These are phyloP conservation scores for Ophion obscuratus DNA, from an alignment of 2,888 invertebrate genomes.

Conservation along the genomic window DNA sequence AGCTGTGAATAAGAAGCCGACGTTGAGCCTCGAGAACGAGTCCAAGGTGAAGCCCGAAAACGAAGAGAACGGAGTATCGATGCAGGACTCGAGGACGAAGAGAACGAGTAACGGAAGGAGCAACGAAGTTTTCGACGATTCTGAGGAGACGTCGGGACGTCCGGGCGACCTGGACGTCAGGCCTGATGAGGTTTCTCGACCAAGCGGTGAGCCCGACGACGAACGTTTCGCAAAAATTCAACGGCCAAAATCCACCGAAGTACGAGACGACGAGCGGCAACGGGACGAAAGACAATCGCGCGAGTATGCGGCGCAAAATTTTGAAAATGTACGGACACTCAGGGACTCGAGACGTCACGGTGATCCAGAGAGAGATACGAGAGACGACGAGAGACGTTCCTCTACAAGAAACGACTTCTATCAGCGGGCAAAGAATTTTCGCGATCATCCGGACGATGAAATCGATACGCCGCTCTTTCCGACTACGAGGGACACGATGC, in stretches of 20 bases:
- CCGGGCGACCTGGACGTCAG: background rate
- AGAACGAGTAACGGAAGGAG: slow-evolving; percentile 60
- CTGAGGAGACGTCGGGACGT: slow-evolving; percentile 51
- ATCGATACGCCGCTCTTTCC: slow-evolving; percentile 81
- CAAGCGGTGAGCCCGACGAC: slow-evolving; percentile 51
- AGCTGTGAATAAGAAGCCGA: slow-evolving; percentile 49
- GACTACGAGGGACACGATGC: slow-evolving; percentile 70
- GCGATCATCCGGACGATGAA: slow-evolving; percentile 80
- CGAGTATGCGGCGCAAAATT: slow-evolving; percentile 76
- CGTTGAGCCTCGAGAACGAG: slow-evolving; percentile 62
- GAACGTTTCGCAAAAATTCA: slow-evolving; percentile 58
- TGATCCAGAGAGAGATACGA: slow-evolving; percentile 69
- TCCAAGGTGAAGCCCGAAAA: slow-evolving; percentile 51
- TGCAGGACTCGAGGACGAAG: slow-evolving; percentile 47
- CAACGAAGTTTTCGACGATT: slow-evolving; percentile 74
- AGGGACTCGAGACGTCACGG: slow-evolving; percentile 72
- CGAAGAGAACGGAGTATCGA: slow-evolving; percentile 65
- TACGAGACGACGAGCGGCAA: slow-evolving; percentile 61
- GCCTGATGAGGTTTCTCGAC: slow-evolving; percentile 35
- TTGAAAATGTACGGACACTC: slow-evolving; percentile 75
- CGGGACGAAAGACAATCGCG: slow-evolving; percentile 75
- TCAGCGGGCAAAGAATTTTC: slow-evolving; percentile 78
- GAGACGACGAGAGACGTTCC: slow-evolving; percentile 53
- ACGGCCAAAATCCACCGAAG: slow-evolving; percentile 53
- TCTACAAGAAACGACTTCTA: slow-evolving; percentile 61